A percentile compares a stretch with the other conserved stretches of the same genome.
phyloP scores from a whole-genome alignment of 2,113 vertebrate genomes.

The Mobula hypostoma region DNA sequence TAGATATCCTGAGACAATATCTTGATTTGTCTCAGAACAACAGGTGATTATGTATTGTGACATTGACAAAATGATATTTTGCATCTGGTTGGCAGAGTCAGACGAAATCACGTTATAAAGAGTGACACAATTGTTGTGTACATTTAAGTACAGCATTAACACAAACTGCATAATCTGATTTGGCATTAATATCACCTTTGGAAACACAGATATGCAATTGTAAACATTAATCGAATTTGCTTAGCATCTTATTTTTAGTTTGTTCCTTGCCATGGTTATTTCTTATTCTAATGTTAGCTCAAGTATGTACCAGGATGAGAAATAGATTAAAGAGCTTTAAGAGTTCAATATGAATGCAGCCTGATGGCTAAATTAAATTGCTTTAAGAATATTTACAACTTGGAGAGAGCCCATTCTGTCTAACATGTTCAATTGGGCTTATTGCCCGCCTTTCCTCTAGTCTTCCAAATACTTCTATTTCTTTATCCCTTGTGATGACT shows the following conservation, averaged over 20 bases:
- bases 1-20: background rate
- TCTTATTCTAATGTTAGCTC: background rate
- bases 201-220: background rate
- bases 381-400: background rate
- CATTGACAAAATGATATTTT: background rate
- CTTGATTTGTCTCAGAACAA: no score
- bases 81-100: background rate
- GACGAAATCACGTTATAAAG: background rate
- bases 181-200: background rate
- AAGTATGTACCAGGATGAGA: background rate
- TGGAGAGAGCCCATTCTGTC: background rate
- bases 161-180: background rate
- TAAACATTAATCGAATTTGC: background rate
- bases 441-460: background rate
- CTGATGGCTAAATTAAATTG: no score
- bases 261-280: background rate
- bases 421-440: background rate
- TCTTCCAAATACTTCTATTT: background rate
- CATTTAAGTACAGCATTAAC: background rate
- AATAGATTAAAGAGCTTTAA: no score
- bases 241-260: background rate
- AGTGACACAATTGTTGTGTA: background rate
- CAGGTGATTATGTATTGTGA: background rate
- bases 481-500: no score
- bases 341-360: no score